Evolutionary conservation across 2,888 invertebrate genomes (phyloP), one percentile per base, ranked within the genome.

Genomic region (Amiota mariae): DNA sequence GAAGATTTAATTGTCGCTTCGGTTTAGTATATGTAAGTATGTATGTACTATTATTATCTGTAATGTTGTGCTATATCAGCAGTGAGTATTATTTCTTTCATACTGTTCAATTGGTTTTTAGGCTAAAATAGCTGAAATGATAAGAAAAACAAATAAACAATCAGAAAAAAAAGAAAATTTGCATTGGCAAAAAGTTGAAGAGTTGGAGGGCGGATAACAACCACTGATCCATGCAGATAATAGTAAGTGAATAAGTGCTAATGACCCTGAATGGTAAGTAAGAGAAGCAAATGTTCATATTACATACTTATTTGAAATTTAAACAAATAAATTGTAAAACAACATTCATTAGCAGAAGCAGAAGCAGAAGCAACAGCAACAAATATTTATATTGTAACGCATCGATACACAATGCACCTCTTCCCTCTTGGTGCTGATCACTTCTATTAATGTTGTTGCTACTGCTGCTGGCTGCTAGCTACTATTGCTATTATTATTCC

Each of bases 81-180:
- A 20, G n/a, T 68, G 67, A 68, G 54, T 68, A 51, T 68, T 68
- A 51, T 68, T 68, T 20, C 20, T 51, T 68, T 54, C 24, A 68
- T 68, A 54, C 51, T 68, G 66, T 48, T 66, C 15, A 68, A 20
- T 24, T 68, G 15, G 15, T 57, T 36, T 36, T 36, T 36, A 24
- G 24, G 24, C 24, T 24, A 24, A 24, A 63, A 24, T 36, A 63
- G 63, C 63, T 63, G n/a, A 15, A 63, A 63, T 36, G 8, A 63
- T 36, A 63, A 36, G 46, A 10, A 24, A 63, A 61, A 9, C 9
- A 61, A 61, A 61, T 2, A 13, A 36, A 24, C 15, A 68, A 54
- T 18, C 13, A 48, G 24, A 54, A 51, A 68, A 15, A 12, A 67
- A 67, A 36, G 9, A 51, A 48, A 68, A 68, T 11, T 66, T 3